A percentile compares a stretch with the other conserved stretches of the same genome.
Evolutionary conservation across 2,797 vertebrate species (phyloP).

Genomic region (Premnoplex brunnescens): DNA sequence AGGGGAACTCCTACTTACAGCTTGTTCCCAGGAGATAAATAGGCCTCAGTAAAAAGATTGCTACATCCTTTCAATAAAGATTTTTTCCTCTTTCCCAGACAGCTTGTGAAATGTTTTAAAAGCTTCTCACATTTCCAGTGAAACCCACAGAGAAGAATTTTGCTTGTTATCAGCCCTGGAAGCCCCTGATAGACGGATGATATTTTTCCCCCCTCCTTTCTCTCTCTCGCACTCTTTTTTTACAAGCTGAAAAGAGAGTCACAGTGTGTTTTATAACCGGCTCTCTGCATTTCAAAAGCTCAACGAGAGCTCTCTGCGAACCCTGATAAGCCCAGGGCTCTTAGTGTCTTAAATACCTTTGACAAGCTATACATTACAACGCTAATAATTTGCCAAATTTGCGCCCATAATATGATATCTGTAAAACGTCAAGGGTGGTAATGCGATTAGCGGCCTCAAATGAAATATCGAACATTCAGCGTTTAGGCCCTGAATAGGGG

Average conservation of each 20-base stretch:
- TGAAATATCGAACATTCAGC: conserved; percentile 97
- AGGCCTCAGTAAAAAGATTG: conserved; percentile 80
- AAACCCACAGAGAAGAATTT: conserved; percentile 81
- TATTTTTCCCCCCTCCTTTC: conserved; percentile 73
- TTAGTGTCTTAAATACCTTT: conserved; percentile 85
- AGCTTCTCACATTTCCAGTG: conserved; percentile 82
- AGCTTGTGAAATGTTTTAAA: conserved; percentile 84
- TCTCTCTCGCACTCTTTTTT: conserved; percentile 59
- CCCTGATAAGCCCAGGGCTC: conserved; percentile 85
- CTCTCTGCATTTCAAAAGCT: conserved; percentile 85
- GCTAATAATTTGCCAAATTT: conserved; percentile 91
- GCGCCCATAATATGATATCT: conserved; percentile 90
- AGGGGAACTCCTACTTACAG: conserved; percentile 77
- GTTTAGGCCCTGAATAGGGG: conserved; percentile 84
- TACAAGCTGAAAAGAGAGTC: conserved; percentile 79
- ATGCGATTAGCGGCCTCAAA: conserved; percentile 94
- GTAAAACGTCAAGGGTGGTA: conserved; percentile 90
- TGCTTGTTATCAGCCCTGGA: conserved; percentile 84
- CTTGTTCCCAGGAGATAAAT: conserved; percentile 79
- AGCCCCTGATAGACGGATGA: conserved; percentile 81
- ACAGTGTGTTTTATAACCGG: conserved; percentile 81
- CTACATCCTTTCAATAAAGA: conserved; percentile 84
- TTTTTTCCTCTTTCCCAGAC: conserved; percentile 80
- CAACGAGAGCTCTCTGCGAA: conserved; percentile 82
- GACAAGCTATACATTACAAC: conserved; percentile 88